A percentile compares a stretch with the other conserved stretches of the same genome.
phyloP scores from a whole-genome alignment of 2,888 invertebrate species.

The Chrysolina americana region DNA sequence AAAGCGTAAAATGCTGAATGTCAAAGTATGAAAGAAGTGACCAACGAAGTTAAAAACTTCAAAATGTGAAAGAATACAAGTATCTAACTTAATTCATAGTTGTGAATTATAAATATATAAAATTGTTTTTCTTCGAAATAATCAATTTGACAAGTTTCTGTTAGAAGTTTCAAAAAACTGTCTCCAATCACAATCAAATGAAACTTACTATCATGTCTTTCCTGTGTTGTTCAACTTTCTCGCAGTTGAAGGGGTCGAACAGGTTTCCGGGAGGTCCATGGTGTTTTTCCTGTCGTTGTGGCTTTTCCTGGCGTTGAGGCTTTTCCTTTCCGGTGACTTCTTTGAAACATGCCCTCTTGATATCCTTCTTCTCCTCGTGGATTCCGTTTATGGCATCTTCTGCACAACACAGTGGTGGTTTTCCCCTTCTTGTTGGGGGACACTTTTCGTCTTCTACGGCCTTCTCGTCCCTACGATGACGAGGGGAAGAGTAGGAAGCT shows the following conservation, averaged over 20 bases:
- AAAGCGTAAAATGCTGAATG: too few species aligned
- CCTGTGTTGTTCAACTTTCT: constrained; percentile 61
- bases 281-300: constrained; percentile 42
- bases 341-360: constrained; percentile 63
- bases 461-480: constrained; percentile 61
- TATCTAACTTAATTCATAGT: too few species aligned
- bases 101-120: too few species aligned
- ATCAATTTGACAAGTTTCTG: too few species aligned
- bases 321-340: constrained; percentile 60
- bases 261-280: constrained; percentile 30
- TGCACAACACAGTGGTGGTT: constrained; percentile 62
- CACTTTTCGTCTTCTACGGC: constrained; percentile 60
- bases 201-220: constrained; percentile 64
- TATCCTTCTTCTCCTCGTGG: constrained; percentile 59
- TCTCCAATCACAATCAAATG: neutral
- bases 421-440: constrained; percentile 49
- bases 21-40: too few species aligned
- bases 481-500: constrained; percentile 39
- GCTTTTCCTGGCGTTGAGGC: constrained; percentile 50
- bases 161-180: too few species aligned
- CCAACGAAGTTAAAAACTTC: too few species aligned
- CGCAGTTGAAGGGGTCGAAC: constrained; percentile 66
- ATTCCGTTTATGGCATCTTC: constrained; percentile 59
- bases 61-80: too few species aligned
- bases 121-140: too few species aligned